Percentiles rank a stretch among this genome's conserved stretches.
These are phyloP conservation scores for Lucifuga dentata DNA, from an alignment of 2,113 vertebrate genomes.

Conservation along the genomic window DNA sequence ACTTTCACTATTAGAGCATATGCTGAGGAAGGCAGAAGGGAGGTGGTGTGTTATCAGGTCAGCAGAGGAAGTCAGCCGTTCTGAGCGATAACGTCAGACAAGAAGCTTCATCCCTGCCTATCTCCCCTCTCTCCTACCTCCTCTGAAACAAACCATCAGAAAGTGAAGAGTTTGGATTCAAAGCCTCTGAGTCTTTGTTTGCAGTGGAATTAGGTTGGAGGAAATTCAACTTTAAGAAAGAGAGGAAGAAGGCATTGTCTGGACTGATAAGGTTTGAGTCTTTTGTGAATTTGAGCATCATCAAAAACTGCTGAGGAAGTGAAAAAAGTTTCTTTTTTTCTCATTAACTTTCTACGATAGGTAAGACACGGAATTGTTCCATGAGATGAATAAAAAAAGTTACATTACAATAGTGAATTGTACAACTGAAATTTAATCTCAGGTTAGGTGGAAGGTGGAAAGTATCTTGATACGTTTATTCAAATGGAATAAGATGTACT, in stretches of 20 bases:
- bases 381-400: slow-evolving; percentile 12
- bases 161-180: slow-evolving; percentile 57
- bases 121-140: slow-evolving; percentile 35
- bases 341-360: slow-evolving; percentile 23
- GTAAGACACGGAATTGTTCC: slow-evolving; percentile 22
- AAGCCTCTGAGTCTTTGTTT: slow-evolving; percentile 17
- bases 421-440: background rate
- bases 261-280: slow-evolving; percentile 55
- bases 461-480: too few species aligned
- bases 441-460: too few species aligned
- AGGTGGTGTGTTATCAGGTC: slow-evolving; percentile 56
- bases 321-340: slow-evolving; percentile 26
- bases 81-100: slow-evolving; percentile 65
- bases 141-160: slow-evolving; percentile 42
- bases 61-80: slow-evolving; percentile 51
- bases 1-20: slow-evolving; percentile 33
- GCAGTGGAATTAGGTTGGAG: slow-evolving; percentile 43
- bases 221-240: slow-evolving; percentile 50
- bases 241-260: slow-evolving; percentile 40
- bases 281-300: slow-evolving; percentile 38
- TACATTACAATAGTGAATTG: slow-evolving; percentile 14
- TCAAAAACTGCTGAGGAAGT: slow-evolving; percentile 25
- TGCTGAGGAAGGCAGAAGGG: slow-evolving; percentile 17
- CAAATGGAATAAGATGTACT: too few species aligned
- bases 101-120: slow-evolving; percentile 49